These are phyloP conservation scores for Seira musarum DNA, from an alignment of 2,888 invertebrate genomes.

Conservation along the genomic window DNA sequence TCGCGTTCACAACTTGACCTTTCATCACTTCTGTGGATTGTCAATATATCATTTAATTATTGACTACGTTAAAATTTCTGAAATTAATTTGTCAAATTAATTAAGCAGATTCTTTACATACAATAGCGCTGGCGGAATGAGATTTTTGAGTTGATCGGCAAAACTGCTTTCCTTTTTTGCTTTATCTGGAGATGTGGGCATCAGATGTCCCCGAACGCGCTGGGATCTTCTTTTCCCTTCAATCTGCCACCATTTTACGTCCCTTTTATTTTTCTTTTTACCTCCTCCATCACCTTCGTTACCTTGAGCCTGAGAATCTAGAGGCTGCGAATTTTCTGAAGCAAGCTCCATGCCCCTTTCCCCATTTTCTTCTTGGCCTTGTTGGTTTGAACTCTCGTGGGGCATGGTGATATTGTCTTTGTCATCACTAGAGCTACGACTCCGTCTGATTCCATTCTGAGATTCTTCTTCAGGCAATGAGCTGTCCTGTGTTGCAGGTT, in stretches of 20 bases:
- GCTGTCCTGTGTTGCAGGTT: constrained; percentile 24
- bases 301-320: constrained; percentile 22
- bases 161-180: constrained; percentile 76
- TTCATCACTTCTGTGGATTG: constrained; percentile 40
- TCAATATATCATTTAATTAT: background rate
- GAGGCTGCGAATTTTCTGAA: constrained; percentile 21
- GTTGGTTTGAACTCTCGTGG: background rate
- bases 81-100: constrained; percentile 1
- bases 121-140: constrained; percentile 78
- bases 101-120: constrained; percentile 71
- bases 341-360: constrained; percentile 39
- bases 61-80: too few species aligned
- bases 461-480: constrained; percentile 48
- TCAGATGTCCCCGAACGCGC: constrained; percentile 65
- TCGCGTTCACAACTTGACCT: constrained; percentile 37
- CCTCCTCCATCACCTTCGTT: constrained; percentile 24
- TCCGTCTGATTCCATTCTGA: constrained; percentile 32
- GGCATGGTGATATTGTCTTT: constrained; percentile 34
- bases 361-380: background rate
- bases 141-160: constrained; percentile 79
- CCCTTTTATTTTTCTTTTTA: constrained; percentile 64
- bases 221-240: constrained; percentile 69
- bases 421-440: constrained; percentile 59
- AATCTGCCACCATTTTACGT: constrained; percentile 69
- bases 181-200: constrained; percentile 70